These are phyloP conservation scores for Forbesichthys agassizii DNA, from an alignment of 2,113 vertebrate species.

Conservation along the genomic window DNA sequence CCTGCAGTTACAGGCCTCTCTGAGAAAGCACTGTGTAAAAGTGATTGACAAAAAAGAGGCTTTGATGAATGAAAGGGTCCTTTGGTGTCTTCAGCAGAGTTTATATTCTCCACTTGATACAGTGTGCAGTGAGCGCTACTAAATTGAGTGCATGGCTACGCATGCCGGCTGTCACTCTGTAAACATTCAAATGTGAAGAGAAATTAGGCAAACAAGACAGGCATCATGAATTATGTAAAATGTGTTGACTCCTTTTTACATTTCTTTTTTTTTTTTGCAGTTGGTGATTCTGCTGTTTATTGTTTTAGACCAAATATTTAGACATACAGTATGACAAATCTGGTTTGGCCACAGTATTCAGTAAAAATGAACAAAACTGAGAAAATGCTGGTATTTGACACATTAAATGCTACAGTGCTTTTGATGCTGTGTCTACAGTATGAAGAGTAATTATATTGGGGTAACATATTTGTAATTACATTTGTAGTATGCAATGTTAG, in stretches of 20 bases:
- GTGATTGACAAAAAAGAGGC: constrained; percentile 46
- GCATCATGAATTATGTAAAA: neutral
- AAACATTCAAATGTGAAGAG: constrained; percentile 45
- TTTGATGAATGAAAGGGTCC: constrained; percentile 44
- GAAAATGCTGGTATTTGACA: no score
- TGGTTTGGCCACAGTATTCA: neutral
- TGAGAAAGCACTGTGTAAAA: constrained; percentile 43
- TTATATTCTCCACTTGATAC: constrained; percentile 33
- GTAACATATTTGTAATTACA: no score
- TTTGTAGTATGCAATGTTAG: no score
- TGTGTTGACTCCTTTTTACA: neutral
- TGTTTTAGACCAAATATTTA: no score
- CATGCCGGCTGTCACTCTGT: constrained; percentile 42
- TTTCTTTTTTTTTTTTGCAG: no score
- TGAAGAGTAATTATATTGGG: no score
- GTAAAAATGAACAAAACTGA: neutral
- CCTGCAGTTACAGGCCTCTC: constrained; percentile 38
- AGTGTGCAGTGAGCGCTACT: constrained; percentile 21
- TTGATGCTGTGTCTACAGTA: no score
- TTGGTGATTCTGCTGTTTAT: no score
- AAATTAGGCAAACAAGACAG: constrained; percentile 16
- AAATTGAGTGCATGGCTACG: constrained; percentile 42
- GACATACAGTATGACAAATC: no score
- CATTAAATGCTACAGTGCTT: no score
- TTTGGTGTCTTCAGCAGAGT: constrained; percentile 53